Percentiles rank a stretch among this genome's conserved stretches.
Evolutionary conservation across 2,888 invertebrate genomes (phyloP).

Genomic region (Cryptus armator): DNA sequence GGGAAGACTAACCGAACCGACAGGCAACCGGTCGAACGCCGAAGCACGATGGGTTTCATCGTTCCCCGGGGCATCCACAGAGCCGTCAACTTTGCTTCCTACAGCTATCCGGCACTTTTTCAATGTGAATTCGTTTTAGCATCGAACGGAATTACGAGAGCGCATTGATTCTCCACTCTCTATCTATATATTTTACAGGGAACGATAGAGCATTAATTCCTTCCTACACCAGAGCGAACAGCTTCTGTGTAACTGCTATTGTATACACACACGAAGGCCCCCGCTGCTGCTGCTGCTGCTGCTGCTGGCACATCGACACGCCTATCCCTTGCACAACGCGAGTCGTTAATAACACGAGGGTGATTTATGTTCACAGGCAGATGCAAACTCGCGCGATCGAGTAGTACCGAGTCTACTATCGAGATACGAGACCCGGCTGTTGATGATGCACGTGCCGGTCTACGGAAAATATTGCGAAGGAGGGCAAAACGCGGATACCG

Average conservation of each 20-base stretch:
- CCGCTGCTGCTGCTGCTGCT: no score
- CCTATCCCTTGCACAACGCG: slow-evolving; percentile 49
- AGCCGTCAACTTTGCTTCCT: slow-evolving; percentile 11
- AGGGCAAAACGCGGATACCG: neutral
- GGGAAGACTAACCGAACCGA: slow-evolving; percentile 71
- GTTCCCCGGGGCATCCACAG: slow-evolving; percentile 67
- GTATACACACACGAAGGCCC: slow-evolving; percentile 43
- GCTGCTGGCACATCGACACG: slow-evolving; percentile 59
- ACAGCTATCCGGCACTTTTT: neutral
- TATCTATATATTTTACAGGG: slow-evolving; percentile 49
- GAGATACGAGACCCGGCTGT: slow-evolving; percentile 45
- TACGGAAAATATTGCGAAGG: neutral
- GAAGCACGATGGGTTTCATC: slow-evolving; percentile 76
- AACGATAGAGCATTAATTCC: slow-evolving; percentile 53
- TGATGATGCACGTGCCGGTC: slow-evolving; percentile 53
- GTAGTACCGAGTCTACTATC: neutral
- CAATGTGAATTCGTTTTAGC: slow-evolving; percentile 28
- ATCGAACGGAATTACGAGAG: slow-evolving; percentile 37
- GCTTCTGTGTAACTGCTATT: slow-evolving; percentile 26
- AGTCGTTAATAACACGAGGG: slow-evolving; percentile 72
- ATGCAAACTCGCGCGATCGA: slow-evolving; percentile 56
- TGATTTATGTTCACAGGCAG: slow-evolving; percentile 76
- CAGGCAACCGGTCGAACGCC: slow-evolving; percentile 82
- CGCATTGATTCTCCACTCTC: slow-evolving; percentile 61
- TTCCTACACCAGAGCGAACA: slow-evolving; percentile 39